Evolutionary conservation across 2,888 invertebrate species (phyloP).

Genomic region (Drosophila tripunctata): DNA sequence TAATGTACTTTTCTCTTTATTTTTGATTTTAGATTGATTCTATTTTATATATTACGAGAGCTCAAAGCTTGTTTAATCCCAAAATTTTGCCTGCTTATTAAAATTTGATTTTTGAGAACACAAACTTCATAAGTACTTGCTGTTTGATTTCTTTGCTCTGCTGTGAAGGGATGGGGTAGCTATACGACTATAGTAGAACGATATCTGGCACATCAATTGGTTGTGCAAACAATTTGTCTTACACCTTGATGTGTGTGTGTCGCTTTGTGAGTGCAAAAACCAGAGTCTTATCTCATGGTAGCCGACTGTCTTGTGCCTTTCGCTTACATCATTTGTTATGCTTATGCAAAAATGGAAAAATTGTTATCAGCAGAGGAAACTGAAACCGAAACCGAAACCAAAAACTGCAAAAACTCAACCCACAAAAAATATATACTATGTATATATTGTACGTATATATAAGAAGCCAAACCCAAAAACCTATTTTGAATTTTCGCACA

Average conservation of each 20-base stretch:
- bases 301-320: slow-evolving; percentile 16
- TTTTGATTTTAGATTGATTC: no score
- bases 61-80: no score
- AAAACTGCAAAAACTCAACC: neutral
- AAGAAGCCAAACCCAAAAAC: slow-evolving; percentile 50
- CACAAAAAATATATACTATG: neutral
- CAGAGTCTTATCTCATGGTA: slow-evolving; percentile 35
- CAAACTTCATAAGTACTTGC: no score
- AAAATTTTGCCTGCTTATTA: no score
- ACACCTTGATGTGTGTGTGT: slow-evolving; percentile 18
- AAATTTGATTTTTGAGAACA: no score
- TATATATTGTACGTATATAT: no score
- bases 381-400: slow-evolving; percentile 14
- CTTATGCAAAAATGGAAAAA: slow-evolving; percentile 48
- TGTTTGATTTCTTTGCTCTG: no score
- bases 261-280: slow-evolving; percentile 1
- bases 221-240: slow-evolving; percentile 42
- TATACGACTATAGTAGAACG: neutral
- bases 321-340: slow-evolving; percentile 60
- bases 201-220: slow-evolving; percentile 31
- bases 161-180: no score
- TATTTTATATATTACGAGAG: no score
- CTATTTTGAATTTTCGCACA: slow-evolving; percentile 43
- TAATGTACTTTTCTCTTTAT: no score
- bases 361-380: slow-evolving; percentile 50